Base-by-base conservation (phyloP, 2,797 vertebrate species). In the Serranus cabrilla region DNA sequence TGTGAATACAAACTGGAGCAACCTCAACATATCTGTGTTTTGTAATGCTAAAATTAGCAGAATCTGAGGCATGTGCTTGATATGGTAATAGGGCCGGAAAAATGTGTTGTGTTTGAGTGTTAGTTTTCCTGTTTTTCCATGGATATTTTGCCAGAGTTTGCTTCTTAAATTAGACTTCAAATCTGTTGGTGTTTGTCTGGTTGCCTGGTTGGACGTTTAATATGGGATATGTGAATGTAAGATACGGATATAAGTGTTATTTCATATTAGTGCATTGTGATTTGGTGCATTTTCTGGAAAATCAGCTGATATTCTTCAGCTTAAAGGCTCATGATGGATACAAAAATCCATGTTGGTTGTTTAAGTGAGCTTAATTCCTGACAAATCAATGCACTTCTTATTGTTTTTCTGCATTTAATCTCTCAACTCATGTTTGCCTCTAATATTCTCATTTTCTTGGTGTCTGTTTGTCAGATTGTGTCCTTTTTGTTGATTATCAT, bases 31-130 rank as follows among this genome's bases (percentile, higher is more conserved):
- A 83, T 94, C 77, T 87, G 66, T 87, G 82, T 90, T 92, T 90
- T 93, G 86, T 92, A 69, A 91, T 90, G 90, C 74, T 87, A 90
- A 92, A 92, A 86, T 86, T 76, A 72, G 81, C 78, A 68, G 80
- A 86, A 87, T 86, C 58, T 62, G 56, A 87, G 81, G 84, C 65
- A 91, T 89, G 83, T 63, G 76, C 80, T 90, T 91, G 83, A 90
- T 78, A 76, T 89, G 86, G 65, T 87, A 88, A 91, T 90, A 57
- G 47, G 74, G 70, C 70, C 49, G 39, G 65, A 27, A 50, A 66
- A 74, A 25, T 6, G 42, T 65, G 51, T 68, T 6, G 46, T 65
- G 51, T 68, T 71, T 45, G 34, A 72, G 63, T 71, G 14, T 65
- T 66, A 11, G 21, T 78, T 67, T 72, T 63, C 23, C 11, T n/a